Evolutionary conservation across 1,140 invertebrate species (phyloP), one percentile per base, ranked within the genome.

Genomic region (Drosophila ogumai): DNA sequence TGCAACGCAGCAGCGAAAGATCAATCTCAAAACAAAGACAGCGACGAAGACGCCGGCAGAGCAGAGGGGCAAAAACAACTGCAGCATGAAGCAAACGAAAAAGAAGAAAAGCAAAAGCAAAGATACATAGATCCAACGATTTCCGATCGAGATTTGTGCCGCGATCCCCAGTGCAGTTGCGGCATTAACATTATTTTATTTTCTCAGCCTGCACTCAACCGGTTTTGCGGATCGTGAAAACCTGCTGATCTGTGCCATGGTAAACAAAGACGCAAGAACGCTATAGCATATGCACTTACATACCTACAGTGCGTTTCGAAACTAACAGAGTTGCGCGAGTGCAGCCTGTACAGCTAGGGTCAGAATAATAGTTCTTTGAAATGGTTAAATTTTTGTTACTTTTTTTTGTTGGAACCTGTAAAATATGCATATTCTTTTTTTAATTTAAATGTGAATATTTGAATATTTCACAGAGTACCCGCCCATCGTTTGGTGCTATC

Each of bases 401-500:
- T 22, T 22, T 22, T 22, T 1, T 22, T 22, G 22, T 22, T 22
- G 22, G 3, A 22, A 22, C 22, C 22, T 22, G 22, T 22, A 22
- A 22, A 22, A 22, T 22, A 22, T 22, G 22, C 22, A 22, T 22
- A 22, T 22, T 22, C 22, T 22, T 22, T 22, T 22, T 22, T 22
- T 5, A n/a, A 17, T 19, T 19, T 19, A 10, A 43, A 19, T 10
- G 9, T 2, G n/a, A 47, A 28, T 31, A 22, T 17, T 54, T 10
- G 1, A 15, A 19, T 34, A 32, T 19, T 54, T 8, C 66, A 10
- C 25, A 95, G 94, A 71, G 94, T 95, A 66, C 93, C 94, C 73
- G 94, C 94, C 57, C 94, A 95, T 81, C 96, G 95, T 91, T 93
- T 98, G 65, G 96, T 99, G 60, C 94, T 99, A 49, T 96, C 96